A percentile compares a stretch with the other conserved stretches of the same genome.
These are phyloP conservation scores for Hippocampus abdominalis DNA, from an alignment of 2,113 vertebrate species.

Conservation along the genomic window DNA sequence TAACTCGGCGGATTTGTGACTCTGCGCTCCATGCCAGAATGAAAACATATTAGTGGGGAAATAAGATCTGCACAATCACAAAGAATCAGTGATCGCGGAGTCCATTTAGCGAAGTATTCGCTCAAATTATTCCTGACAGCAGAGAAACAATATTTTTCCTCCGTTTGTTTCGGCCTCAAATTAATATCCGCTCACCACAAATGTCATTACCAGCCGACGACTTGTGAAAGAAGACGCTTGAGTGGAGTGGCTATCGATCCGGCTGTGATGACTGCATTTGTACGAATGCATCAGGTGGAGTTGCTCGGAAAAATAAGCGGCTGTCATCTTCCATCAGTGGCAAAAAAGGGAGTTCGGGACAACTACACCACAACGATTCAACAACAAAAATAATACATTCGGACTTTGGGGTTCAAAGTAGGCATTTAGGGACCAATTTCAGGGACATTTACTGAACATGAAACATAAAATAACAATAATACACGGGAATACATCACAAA, in stretches of 20 bases:
- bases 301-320: background rate
- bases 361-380: background rate
- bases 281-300: background rate
- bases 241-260: background rate
- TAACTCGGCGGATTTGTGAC: slow-evolving; percentile 38
- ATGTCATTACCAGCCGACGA: background rate
- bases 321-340: background rate
- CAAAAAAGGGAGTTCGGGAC: background rate
- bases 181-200: slow-evolving; percentile 6
- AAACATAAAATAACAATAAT: too few species aligned
- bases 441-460: too few species aligned
- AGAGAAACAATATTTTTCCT: background rate
- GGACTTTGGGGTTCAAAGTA: too few species aligned
- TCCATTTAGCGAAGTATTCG: slow-evolving; percentile 28
- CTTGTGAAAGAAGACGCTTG: slow-evolving; percentile 5
- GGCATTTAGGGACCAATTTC: too few species aligned
- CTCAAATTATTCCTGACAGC: slow-evolving; percentile 19
- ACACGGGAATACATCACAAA: too few species aligned
- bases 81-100: slow-evolving; percentile 13
- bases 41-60: slow-evolving; percentile 41
- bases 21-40: slow-evolving; percentile 33
- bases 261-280: background rate
- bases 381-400: background rate
- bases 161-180: slow-evolving; percentile 13
- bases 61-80: slow-evolving; percentile 35